Base-by-base conservation (phyloP, 2,113 vertebrate genomes). In the Phalacrocorax pelagicus region DNA sequence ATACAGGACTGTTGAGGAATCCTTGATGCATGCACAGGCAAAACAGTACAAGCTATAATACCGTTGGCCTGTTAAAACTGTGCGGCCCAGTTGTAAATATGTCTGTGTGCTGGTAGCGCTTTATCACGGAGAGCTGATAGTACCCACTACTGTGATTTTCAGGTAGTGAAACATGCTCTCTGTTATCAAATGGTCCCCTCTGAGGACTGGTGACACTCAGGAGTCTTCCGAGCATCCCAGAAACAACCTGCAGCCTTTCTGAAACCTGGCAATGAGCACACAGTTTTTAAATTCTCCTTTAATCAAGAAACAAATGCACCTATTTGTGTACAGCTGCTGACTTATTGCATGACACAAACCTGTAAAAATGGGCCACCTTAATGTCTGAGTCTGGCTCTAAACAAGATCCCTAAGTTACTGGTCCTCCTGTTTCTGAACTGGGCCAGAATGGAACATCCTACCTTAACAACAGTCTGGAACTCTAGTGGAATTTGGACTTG, bases 381-480 rank as follows among this genome's bases (percentile, higher is more conserved):
- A 34, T 29, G 7, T n/a, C 55, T 27, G 27, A 66, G 27, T 22
- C 26, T 85, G 26, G 20, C 22, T 82, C 15, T 71, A 46, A 85
- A 74, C 3, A 32, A 63, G n/a, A 51, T 74, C 11, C 38, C 47
- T 58, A 24, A 70, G 26, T 91, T 80, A 38, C 18, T 70, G 34
- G 17, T 70, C 42, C 58, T 73, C 65, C 34, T 62, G 7, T 75
- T 93, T 85, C 42, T 2, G 12, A 79, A 38, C 40, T 88, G 85
- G 79, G 49, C 62, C n/a, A 59, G 81, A 77, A 20, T 40, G 67
- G 38, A 94, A 78, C 92, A 97, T 97, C 94, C 92, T 97, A 95
- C 91, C 91, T 82, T 95, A 97, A 97, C 77, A 92, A 55, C 82
- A 82, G 74, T 30, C 70, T 79, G 84, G 87, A 95, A 46, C 89